Evolutionary conservation across 2,888 invertebrate species (phyloP), one percentile per base, ranked within the genome.

Genomic region (Chrysotoxum bicinctum): DNA sequence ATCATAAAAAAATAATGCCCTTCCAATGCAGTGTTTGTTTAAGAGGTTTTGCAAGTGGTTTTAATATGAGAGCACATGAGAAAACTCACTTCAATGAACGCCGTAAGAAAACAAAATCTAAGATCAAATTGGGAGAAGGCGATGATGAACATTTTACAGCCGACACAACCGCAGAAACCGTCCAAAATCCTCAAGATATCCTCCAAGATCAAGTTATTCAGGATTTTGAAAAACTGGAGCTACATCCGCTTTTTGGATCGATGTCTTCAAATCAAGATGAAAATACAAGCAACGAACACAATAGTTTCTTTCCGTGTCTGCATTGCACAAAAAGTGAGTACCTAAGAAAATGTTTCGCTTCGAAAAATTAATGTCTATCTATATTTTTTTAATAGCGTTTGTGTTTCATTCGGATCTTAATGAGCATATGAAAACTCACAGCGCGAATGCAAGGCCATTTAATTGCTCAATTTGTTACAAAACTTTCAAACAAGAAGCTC

Each of bases 181-280:
- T 12, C 12, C 26, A 16, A 45, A 43, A 30, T 8, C 10, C 19
- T 12, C 45, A 45, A 45, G 30, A 30, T 10, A 16, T 9, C 0
- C 45, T 64, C 30, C 40, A 43, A 45, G 30, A 64, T n/a, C 62
- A 64, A 32, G 16, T 64, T 30, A 26, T 64, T 30, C 12, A 45
- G 14, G 45, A 64, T 45, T 64, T 64, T 45, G 62, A 43, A 30
- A 64, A 64, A 45, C 45, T 64, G 0, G 62, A 64, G 4, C 45
- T 64, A 3, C 62, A 64, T 19, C 62, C 62, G 14, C 62, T 64
- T 12, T 64, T 64, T 64, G 62, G 30, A 60, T 26, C 60, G 2
- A 60, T 60, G 60, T 60, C 54, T 21, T 19, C 62, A 19, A 64
- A 26, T 45, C 16, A 7, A n/a, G 43, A 30, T 14, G 30, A 64